A percentile compares a stretch with the other conserved stretches of the same genome.
These are phyloP conservation scores for Sarcophaga rosellei DNA, from an alignment of 2,888 invertebrate genomes.

Conservation along the genomic window DNA sequence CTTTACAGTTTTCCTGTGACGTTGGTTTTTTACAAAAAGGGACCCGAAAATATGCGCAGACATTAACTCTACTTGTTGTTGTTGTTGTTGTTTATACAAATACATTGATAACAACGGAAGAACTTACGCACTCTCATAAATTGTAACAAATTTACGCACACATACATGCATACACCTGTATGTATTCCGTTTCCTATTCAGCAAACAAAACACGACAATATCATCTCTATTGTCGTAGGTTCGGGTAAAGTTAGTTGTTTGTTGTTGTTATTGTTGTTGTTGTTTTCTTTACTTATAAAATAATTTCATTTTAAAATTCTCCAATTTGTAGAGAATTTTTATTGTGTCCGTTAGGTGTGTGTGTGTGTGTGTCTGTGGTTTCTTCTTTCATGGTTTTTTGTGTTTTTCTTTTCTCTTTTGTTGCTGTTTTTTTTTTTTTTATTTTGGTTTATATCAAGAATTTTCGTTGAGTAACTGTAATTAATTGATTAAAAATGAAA, in stretches of 20 bases:
- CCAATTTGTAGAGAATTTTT: background rate
- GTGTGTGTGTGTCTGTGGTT: no score
- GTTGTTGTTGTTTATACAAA: conserved; percentile 11
- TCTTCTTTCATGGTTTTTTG: no score
- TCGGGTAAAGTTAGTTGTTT: conserved; percentile 52
- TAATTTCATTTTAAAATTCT: background rate
- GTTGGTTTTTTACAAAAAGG: conserved; percentile 22
- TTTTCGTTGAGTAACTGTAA: no score
- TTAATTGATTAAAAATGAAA: no score
- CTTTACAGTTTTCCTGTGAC: background rate
- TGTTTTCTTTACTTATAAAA: background rate
- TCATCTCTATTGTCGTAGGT: conserved; percentile 64
- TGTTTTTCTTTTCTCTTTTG: background rate
- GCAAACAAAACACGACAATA: conserved; percentile 45
- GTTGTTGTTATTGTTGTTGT: conserved; percentile 20
- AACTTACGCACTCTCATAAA: background rate
- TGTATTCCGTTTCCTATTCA: background rate
- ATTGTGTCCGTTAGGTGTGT: no score
- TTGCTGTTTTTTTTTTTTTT: background rate
- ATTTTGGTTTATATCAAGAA: conserved; percentile 1
- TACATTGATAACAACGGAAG: background rate
- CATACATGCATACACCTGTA: background rate
- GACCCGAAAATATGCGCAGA: conserved; percentile 61
- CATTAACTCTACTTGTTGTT: conserved; percentile 42
- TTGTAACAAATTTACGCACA: background rate